A percentile compares a stretch with the other conserved stretches of the same genome.
These are phyloP conservation scores for Pseudorasbora parva DNA, from an alignment of 2,113 vertebrate genomes.

Conservation along the genomic window DNA sequence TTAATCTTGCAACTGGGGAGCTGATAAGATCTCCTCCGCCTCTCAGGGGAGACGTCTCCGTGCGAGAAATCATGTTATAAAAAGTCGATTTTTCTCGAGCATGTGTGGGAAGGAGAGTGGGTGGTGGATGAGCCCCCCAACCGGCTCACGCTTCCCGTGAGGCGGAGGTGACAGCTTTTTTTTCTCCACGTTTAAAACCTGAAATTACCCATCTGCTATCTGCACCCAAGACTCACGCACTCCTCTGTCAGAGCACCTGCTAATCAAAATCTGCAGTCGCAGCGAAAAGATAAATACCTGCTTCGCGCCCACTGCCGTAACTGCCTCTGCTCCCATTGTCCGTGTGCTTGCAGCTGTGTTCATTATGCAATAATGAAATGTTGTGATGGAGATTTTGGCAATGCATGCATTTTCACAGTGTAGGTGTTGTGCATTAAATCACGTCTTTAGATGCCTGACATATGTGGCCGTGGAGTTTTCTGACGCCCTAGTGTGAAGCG, in stretches of 20 bases:
- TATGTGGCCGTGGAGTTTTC: neutral
- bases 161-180: constrained; percentile 19
- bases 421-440: constrained; percentile 35
- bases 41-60: neutral
- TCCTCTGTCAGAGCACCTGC: constrained; percentile 32
- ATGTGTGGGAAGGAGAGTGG: constrained; percentile 30
- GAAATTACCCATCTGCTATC: constrained; percentile 50
- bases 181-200: neutral
- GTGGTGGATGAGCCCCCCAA: constrained; percentile 5
- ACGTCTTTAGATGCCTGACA: neutral
- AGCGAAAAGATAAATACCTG: constrained; percentile 22
- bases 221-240: neutral
- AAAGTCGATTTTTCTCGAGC: constrained; percentile 3
- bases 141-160: neutral
- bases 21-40: constrained; percentile 11
- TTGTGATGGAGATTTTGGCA: constrained; percentile 21
- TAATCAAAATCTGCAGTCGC: constrained; percentile 24
- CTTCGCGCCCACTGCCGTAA: constrained; percentile 1
- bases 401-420: constrained; percentile 26
- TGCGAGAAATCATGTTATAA: neutral
- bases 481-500: neutral
- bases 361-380: constrained; percentile 20
- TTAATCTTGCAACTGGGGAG: constrained; percentile 1
- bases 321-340: neutral
- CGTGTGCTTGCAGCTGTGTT: neutral